Evolutionary conservation across 64 coral and sea anemone genomes (phyloP), one percentile per base, ranked within the genome.

Genomic region (Dendrophyllia cribrosa): DNA sequence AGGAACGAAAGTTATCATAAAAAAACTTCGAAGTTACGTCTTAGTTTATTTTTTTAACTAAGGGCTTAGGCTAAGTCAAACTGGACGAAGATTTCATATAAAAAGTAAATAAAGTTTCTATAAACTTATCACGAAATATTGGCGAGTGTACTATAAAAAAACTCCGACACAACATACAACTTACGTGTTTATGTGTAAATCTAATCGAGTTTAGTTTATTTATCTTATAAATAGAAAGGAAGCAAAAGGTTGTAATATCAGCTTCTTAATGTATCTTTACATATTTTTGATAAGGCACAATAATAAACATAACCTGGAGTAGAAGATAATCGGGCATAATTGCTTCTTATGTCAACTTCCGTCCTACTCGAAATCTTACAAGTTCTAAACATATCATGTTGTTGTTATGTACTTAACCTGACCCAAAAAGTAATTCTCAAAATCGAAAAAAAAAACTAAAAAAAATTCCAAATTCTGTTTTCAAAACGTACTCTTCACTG

Each of bases 211-310:
- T 58, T 10, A 52, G 75, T 61, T 60, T 80, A 44, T 80, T 80
- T 80, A 61, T 80, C 24, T 80, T 20, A 80, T 23, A 80, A 80
- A 80, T 80, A 23, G 55, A 75, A 75, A 34, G 45, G 46, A 69
- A 69, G 22, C 22, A 73, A 73, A 26, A 4, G 43, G 24, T 44
- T 73, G 5, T 46, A 73, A n/a, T 13, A 75, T 17, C 15, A 6
- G 16, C 12, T 50, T 17, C 12, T 21, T 19, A 61, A 46, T 43
- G 13, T 80, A 16, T 3, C 23, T 61, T 11, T 80, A 19, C 25
- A 62, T 62, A 20, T 58, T 60, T 80, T 80, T 45, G 77, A 80
- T 80, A 59, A 61, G 10, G 55, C 12, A 11, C 25, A 80, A 62
- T 80, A 62, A 80, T 63, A 61, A 80, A 80, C 77, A 80, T 5